phyloP scores from a whole-genome alignment of 2,888 invertebrate genomes.

The Drosophila leonis region DNA sequence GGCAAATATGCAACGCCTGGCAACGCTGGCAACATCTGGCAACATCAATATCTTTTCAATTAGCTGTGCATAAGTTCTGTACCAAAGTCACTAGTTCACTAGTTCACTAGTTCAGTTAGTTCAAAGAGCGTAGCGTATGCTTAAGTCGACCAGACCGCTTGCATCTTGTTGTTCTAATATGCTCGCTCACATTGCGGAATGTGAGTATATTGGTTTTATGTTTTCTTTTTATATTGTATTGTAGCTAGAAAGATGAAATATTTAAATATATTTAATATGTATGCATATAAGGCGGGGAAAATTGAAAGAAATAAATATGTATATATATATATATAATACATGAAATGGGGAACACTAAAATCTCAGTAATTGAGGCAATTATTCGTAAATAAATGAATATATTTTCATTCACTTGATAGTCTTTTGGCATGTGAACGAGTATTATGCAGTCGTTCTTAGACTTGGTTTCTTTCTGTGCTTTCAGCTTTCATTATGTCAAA shows the following conservation, averaged over 20 bases:
- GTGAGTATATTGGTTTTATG: background rate
- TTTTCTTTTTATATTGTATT: too few relatives aligned
- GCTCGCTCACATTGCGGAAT: background rate
- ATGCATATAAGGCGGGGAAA: too few relatives aligned
- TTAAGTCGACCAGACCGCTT: background rate
- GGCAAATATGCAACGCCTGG: background rate
- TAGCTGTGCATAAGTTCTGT: background rate
- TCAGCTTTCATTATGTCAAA: conserved; percentile 7
- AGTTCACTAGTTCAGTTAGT: background rate
- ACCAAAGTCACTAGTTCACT: too few relatives aligned
- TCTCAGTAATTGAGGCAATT: too few relatives aligned
- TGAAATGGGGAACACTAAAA: too few relatives aligned
- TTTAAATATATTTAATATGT: too few relatives aligned
- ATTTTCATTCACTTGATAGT: background rate
- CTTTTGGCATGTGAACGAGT: background rate
- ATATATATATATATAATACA: too few relatives aligned
- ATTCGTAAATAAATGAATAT: background rate
- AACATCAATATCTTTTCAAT: background rate
- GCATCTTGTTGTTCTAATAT: background rate
- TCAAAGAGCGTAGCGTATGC: background rate
- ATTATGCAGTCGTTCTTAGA: background rate
- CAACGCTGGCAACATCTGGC: background rate
- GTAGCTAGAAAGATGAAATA: too few relatives aligned
- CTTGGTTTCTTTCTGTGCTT: background rate
- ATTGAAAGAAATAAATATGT: too few relatives aligned